Evolutionary conservation across 2,888 invertebrate genomes (phyloP).

Genomic region (Drosophila stalkeri): DNA sequence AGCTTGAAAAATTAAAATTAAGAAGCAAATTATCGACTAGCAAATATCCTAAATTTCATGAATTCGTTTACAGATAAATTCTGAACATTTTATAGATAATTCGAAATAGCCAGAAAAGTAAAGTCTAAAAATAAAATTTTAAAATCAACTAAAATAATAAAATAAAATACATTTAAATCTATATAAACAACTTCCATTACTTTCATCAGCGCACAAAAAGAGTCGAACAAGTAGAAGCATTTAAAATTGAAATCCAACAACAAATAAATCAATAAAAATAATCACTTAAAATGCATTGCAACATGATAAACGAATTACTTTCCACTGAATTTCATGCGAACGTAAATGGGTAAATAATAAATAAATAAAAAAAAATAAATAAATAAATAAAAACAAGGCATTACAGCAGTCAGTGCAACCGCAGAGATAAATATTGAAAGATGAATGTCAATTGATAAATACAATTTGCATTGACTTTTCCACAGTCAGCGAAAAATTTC

Average conservation of each 20-base stretch:
- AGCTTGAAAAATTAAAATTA: not conserved
- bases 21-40: not conserved
- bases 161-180: not conserved
- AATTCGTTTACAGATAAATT: not conserved
- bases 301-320: not conserved
- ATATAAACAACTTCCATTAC: not conserved
- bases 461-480: constrained; percentile 18
- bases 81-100: not conserved
- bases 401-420: not conserved
- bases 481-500: not conserved
- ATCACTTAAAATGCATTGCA: constrained; percentile 6
- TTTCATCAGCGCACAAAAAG: not conserved
- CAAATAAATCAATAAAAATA: constrained; percentile 15
- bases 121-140: not conserved
- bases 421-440: constrained; percentile 1
- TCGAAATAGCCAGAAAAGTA: not conserved
- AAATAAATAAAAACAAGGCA: not conserved
- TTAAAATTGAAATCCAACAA: not conserved
- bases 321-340: not conserved
- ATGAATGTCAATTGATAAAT: constrained; percentile 12
- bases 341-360: not conserved
- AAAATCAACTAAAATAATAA: not conserved
- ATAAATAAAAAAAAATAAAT: not conserved
- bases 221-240: not conserved
- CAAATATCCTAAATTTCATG: not conserved